Base-by-base conservation (phyloP, 2,113 vertebrate species). In the Podarcis raffonei region DNA sequence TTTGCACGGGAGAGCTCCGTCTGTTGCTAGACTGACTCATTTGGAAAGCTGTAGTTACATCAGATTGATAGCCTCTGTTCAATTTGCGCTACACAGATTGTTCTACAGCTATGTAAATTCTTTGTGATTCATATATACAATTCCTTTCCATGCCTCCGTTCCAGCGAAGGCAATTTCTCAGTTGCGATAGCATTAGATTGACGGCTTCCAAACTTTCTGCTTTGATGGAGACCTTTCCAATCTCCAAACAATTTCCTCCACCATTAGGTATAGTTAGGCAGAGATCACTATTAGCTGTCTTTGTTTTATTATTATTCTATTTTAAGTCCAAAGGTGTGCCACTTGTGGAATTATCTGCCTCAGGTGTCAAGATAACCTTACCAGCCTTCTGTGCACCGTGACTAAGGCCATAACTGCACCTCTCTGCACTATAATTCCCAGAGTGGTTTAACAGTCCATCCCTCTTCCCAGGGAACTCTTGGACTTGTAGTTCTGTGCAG, bases 1-100 rank as follows among this genome's bases (percentile, higher is more conserved):
- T 89, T 92, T 91, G 48, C n/a, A 86, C 85, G 30, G 68, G 74
- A 89, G 76, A 85, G 32, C 87, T 37, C 83, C 87, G 87, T 86
- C 32, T 79, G 91, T 91, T 94, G 87, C 69, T 6, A 65, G 71
- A 66, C 35, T 88, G 68, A 9, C 84, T 91, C 0, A 66, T 90
- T 91, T 81, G 22, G 89, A 95, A 85, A 83, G 12, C 23, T 89
- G 1, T 62, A 39, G 27, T 84, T 84, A 75, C 1, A 3, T 87
- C 39, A 71, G 32, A 59, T n/a, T 81, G 78, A 65, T 89, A 16
- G 39, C 11, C 27, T 87, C 92, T 66, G 3, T 9, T 85, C 85
- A 87, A 2, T 80, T 62, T 3, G 83, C 75, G 86, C 68, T 9
- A 0, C 3, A 69, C 7, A 11, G 53, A 35, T 30, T 92, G 66